A percentile compares a stretch with the other conserved stretches of the same genome.
phyloP scores from a whole-genome alignment of 2,888 invertebrate species.

The Volucella zonaria region DNA sequence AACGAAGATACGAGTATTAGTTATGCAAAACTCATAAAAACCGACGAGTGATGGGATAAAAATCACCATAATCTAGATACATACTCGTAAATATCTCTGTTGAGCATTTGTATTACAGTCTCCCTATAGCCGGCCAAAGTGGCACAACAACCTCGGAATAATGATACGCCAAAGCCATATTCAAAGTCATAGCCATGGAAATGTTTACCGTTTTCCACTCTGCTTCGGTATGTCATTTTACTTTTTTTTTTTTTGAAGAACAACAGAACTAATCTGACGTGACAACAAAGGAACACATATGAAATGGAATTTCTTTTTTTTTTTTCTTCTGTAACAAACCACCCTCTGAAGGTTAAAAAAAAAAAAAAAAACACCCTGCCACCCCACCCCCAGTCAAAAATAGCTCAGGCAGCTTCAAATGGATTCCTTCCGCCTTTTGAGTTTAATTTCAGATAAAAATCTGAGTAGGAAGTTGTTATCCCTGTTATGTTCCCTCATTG shows the following conservation, averaged over 20 bases:
- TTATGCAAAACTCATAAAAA: conserved; percentile 64
- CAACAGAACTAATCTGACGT: conserved; percentile 68
- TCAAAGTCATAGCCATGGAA: conserved; percentile 18
- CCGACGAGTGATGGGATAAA: conserved; percentile 16
- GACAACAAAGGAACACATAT: conserved; percentile 66
- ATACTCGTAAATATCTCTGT: background rate
- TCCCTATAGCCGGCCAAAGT: conserved; percentile 27
- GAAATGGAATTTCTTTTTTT: conserved; percentile 49
- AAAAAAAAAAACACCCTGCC: background rate
- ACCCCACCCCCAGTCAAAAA: conserved; percentile 13
- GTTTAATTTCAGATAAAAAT: conserved; percentile 72
- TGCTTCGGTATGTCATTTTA: conserved; percentile 54
- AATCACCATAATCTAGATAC: conserved; percentile 27
- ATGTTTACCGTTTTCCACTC: conserved; percentile 13
- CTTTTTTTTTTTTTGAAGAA: conserved; percentile 30
- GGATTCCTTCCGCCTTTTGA: conserved; percentile 71
- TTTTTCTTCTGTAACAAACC: conserved; percentile 17
- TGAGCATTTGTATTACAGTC: conserved; percentile 23
- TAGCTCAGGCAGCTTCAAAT: conserved; percentile 43
- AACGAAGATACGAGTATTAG: conserved; percentile 54
- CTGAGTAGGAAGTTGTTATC: conserved; percentile 67
- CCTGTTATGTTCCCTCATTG: conserved; percentile 64
- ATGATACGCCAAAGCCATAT: conserved; percentile 19
- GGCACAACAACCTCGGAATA: conserved; percentile 64
- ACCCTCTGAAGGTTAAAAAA: background rate